Conservation (phyloP, 1,140 invertebrate genomes). For the Trachymyrmex septentrionalis region DNA sequence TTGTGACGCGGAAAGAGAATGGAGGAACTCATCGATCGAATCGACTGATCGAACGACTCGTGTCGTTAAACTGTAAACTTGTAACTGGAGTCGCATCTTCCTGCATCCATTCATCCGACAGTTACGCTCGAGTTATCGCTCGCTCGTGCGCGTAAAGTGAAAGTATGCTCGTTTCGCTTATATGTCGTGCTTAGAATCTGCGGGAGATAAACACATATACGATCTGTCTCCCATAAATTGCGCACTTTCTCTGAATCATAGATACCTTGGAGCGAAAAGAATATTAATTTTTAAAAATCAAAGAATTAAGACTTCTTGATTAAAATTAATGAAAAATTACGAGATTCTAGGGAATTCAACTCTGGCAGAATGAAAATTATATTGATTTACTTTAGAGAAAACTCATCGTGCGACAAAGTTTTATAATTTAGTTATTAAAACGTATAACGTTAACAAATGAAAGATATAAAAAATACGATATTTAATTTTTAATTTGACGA, state of each 20-base stretch:
- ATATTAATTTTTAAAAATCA: not conserved
- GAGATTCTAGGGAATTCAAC: slow-evolving; percentile 9
- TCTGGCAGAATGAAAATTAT: not conserved
- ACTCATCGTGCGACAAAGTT: not conserved
- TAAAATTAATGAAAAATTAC: not conserved
- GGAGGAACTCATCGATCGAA: not conserved
- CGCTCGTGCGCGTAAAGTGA: slow-evolving; percentile 76
- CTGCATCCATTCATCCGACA: slow-evolving; percentile 69
- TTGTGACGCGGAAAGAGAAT: not conserved
- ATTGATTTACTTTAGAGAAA: not conserved
- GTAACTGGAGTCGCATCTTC: slow-evolving; percentile 74
- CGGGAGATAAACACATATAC: slow-evolving; percentile 4
- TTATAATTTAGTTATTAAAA: slow-evolving; percentile 6
- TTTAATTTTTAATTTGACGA: not conserved
- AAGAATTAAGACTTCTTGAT: not conserved
- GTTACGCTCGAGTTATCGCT: slow-evolving; percentile 76
- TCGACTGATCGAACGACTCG: slow-evolving; percentile 48
- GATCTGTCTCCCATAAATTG: not conserved
- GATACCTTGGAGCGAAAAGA: not conserved
- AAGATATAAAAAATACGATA: not conserved
- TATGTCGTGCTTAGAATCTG: slow-evolving; percentile 46
- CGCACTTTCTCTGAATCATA: slow-evolving; percentile 26
- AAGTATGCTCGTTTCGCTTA: slow-evolving; percentile 73
- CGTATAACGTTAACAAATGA: not conserved
- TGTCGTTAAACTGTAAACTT: slow-evolving; percentile 76